phyloP scores from a whole-genome alignment of 2,113 vertebrate species.

The Talpa occidentalis region DNA sequence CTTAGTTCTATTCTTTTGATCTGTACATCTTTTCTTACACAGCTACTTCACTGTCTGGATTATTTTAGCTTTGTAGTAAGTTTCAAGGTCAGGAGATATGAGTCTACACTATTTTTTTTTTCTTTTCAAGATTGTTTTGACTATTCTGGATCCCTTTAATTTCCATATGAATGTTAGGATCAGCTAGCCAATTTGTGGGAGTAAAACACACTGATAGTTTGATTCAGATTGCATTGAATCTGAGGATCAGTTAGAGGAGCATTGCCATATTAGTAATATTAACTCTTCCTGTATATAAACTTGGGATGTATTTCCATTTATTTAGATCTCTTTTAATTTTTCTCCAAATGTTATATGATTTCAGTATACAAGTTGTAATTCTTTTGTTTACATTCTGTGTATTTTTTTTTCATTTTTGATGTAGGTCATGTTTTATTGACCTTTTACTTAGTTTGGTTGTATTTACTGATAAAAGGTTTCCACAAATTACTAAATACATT shows the following conservation, averaged over 20 bases:
- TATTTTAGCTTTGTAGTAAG: background rate
- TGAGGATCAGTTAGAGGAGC: background rate
- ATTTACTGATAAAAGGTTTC: slow-evolving; percentile 28
- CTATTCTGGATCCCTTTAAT: background rate
- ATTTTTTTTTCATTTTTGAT: slow-evolving; percentile 19
- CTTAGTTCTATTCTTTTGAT: background rate
- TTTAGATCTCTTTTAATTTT: slow-evolving; percentile 8
- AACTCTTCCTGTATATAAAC: background rate
- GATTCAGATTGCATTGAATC: background rate
- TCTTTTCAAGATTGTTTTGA: background rate
- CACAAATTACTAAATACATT: slow-evolving; percentile 3
- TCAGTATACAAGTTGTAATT: background rate
- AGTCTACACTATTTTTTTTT: background rate
- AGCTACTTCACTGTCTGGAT: background rate
- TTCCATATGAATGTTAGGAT: slow-evolving; percentile 24
- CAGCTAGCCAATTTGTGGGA: background rate
- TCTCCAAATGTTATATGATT: slow-evolving; percentile 6
- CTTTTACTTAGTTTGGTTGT: background rate
- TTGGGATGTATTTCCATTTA: background rate
- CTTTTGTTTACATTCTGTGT: background rate
- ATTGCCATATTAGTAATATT: background rate
- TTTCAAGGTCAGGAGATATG: background rate
- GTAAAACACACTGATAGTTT: background rate
- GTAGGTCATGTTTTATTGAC: background rate
- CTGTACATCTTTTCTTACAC: background rate